A percentile compares a stretch with the other conserved stretches of the same genome.
phyloP scores from a whole-genome alignment of 2,888 invertebrate genomes.

The Microctonus brassicae region DNA sequence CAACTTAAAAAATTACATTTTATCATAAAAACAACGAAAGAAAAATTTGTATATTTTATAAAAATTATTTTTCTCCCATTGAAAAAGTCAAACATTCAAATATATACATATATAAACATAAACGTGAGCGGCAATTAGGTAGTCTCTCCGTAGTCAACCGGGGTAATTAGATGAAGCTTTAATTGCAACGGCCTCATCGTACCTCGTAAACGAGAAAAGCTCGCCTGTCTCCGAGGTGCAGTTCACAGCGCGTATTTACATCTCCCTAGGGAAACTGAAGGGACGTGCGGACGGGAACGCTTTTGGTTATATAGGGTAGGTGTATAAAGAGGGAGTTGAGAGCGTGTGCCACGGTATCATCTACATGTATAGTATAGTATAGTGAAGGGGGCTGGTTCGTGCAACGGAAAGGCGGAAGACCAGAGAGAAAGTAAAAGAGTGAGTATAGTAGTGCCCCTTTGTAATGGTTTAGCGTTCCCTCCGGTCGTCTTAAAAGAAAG shows the following conservation, averaged over 20 bases:
- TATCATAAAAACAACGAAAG: too few relatives aligned
- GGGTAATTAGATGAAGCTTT: slow-evolving; percentile 67
- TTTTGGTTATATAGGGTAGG: background rate
- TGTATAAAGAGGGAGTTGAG: background rate
- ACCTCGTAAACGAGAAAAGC: slow-evolving; percentile 52
- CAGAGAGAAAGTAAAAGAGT: background rate
- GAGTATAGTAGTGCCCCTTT: slow-evolving; percentile 47
- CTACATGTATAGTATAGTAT: slow-evolving; percentile 8
- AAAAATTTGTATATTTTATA: background rate
- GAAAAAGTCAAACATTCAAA: background rate
- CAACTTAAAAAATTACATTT: background rate
- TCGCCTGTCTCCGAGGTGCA: slow-evolving; percentile 65
- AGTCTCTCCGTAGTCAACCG: slow-evolving; percentile 53
- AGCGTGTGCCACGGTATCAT: slow-evolving; percentile 12
- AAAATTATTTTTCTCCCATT: background rate
- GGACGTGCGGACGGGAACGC: slow-evolving; percentile 33
- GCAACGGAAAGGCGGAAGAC: slow-evolving; percentile 45
- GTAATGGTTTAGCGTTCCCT: slow-evolving; percentile 58
- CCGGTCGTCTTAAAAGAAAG: slow-evolving; percentile 67
- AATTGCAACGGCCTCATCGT: slow-evolving; percentile 62
- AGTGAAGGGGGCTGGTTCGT: slow-evolving; percentile 15
- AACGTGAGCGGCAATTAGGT: slow-evolving; percentile 39
- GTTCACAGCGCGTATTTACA: slow-evolving; percentile 67
- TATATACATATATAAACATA: too few relatives aligned
- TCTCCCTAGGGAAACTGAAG: slow-evolving; percentile 61